Percentiles rank a stretch among this genome's conserved stretches.
Conservation (phyloP, 2,113 vertebrate species). For the Bettongia penicillata region DNA sequence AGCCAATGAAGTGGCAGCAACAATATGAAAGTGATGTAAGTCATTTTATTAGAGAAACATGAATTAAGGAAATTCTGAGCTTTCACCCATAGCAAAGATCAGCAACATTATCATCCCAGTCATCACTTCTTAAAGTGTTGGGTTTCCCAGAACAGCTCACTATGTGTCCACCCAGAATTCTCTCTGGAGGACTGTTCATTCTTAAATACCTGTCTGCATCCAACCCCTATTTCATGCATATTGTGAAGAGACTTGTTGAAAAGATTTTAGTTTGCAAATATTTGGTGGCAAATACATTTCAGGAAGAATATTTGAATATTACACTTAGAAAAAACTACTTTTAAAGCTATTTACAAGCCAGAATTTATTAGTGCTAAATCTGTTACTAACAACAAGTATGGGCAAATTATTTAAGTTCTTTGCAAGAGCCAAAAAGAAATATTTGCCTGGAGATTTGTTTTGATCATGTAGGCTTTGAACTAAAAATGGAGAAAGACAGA, state of each 20-base stretch:
- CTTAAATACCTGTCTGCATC: neutral
- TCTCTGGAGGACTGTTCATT: neutral
- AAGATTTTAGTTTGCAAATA: constrained; percentile 1
- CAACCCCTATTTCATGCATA: neutral
- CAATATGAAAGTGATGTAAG: neutral
- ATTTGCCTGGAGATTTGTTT: neutral
- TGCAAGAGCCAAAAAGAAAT: neutral
- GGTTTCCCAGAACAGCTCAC: neutral
- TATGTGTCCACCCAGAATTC: neutral
- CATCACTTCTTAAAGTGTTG: neutral
- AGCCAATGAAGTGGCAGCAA: neutral
- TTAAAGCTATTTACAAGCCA: constrained; percentile 26
- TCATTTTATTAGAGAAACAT: neutral
- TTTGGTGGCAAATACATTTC: constrained; percentile 29
- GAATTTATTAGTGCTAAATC: constrained; percentile 18
- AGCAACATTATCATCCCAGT: neutral
- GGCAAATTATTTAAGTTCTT: constrained; percentile 19
- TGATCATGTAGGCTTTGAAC: neutral
- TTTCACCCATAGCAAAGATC: neutral
- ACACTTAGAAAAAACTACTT: constrained; percentile 3
- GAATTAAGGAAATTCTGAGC: neutral
- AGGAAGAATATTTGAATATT: constrained; percentile 1
- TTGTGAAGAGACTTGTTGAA: too few species aligned
- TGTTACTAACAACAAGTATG: constrained; percentile 34
- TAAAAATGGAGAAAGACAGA: neutral